Evolutionary conservation across 35 echinoderm and acorn worm genomes (phyloP).

Genomic region (Diadema setosum): DNA sequence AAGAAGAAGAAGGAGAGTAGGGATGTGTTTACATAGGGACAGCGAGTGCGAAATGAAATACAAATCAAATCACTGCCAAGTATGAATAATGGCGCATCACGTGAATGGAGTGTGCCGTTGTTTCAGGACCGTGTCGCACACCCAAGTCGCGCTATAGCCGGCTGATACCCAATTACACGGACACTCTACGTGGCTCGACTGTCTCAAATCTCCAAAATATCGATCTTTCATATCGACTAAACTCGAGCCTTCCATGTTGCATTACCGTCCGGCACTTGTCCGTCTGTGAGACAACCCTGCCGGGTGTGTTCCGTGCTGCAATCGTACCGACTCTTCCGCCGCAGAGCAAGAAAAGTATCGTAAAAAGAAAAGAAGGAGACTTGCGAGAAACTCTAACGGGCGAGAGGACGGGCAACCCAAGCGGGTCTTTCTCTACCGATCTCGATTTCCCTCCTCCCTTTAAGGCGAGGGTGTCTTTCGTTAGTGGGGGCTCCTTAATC

Average conservation of each 20-base stretch:
- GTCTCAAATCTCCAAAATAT: background rate
- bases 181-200: background rate
- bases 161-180: slow-evolving; percentile 3
- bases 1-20: no score
- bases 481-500: background rate
- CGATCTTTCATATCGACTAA: slow-evolving; percentile 1
- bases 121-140: background rate
- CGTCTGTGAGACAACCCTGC: background rate
- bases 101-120: background rate
- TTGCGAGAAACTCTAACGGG: background rate
- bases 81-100: background rate
- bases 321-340: background rate
- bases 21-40: no score
- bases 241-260: background rate
- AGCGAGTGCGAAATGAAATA: no score
- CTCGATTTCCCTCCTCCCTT: background rate
- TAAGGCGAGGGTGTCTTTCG: background rate
- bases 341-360: background rate
- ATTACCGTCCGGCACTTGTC: background rate
- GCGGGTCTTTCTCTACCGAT: background rate
- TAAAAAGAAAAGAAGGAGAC: no score
- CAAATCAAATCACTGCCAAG: no score
- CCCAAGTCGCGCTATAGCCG: background rate
- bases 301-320: background rate
- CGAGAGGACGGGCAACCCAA: background rate